Conservation (phyloP, 2,888 invertebrate genomes). For the Toxonevra muliebris region DNA sequence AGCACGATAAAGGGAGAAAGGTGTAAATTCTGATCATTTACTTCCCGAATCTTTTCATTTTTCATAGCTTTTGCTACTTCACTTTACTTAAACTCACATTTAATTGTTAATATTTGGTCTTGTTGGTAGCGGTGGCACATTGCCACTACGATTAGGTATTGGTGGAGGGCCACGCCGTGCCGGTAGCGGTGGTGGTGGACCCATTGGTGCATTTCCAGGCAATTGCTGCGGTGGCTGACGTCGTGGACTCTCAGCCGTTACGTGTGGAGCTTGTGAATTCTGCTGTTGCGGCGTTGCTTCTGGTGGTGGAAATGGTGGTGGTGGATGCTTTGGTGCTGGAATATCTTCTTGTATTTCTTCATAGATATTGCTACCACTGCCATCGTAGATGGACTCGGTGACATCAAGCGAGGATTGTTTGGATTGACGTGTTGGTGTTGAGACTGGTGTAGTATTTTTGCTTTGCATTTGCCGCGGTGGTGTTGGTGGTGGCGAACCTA, state of each 20-base stretch:
- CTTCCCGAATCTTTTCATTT: no score
- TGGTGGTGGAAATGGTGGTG: slow-evolving; percentile 69
- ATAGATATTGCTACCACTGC: slow-evolving; percentile 65
- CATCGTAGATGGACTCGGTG: slow-evolving; percentile 31
- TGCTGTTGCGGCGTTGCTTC: slow-evolving; percentile 56
- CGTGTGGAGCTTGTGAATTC: slow-evolving; percentile 53
- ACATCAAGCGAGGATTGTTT: slow-evolving; percentile 51
- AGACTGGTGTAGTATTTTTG: slow-evolving; percentile 53
- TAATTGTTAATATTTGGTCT: slow-evolving; percentile 60
- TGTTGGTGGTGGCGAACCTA: slow-evolving; percentile 50
- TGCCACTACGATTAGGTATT: slow-evolving; percentile 63
- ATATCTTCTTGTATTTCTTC: slow-evolving; percentile 70
- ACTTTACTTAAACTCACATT: slow-evolving; percentile 27
- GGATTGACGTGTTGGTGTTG: slow-evolving; percentile 55
- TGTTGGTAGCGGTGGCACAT: slow-evolving; percentile 62
- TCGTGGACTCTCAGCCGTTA: slow-evolving; percentile 42
- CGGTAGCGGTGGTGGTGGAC: slow-evolving; percentile 71
- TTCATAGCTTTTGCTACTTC: no score
- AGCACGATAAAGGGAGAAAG: no score
- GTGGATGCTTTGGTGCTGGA: slow-evolving; percentile 69
- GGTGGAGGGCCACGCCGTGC: slow-evolving; percentile 66
- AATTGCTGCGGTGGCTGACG: slow-evolving; percentile 35
- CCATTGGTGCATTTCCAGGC: slow-evolving; percentile 58
- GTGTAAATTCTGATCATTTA: no score
- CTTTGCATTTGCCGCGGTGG: slow-evolving; percentile 56